Evolutionary conservation across 2,797 vertebrate genomes (phyloP).

Genomic region (Oryzias sinensis): DNA sequence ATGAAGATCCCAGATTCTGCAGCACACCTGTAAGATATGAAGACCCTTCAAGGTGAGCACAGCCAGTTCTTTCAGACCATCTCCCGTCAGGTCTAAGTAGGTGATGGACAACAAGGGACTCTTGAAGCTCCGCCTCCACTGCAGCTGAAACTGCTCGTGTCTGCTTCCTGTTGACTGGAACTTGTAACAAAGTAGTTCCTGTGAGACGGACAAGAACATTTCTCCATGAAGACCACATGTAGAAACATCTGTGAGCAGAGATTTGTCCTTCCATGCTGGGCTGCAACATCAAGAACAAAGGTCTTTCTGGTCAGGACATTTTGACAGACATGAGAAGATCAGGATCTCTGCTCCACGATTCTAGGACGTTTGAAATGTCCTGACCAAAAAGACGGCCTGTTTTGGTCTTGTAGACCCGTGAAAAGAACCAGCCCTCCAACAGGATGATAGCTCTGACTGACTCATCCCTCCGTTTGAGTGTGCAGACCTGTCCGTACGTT

Average conservation of each 20-base stretch:
- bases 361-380: too few relatives aligned
- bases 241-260: not conserved
- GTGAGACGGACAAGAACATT: conserved; percentile 12
- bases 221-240: not conserved
- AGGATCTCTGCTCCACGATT: too few relatives aligned
- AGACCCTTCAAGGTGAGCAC: conserved; percentile 89
- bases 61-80: conserved; percentile 85
- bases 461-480: too few relatives aligned
- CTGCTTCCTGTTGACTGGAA: conserved; percentile 53
- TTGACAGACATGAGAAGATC: too few relatives aligned
- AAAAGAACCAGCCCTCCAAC: too few relatives aligned
- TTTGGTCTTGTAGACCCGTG: too few relatives aligned
- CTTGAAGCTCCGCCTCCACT: conserved; percentile 87
- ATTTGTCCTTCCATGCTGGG: too few relatives aligned
- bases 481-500: conserved; percentile 88
- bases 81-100: conserved; percentile 86
- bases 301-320: too few relatives aligned
- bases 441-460: too few relatives aligned
- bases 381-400: too few relatives aligned
- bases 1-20: not conserved
- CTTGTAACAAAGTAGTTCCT: conserved; percentile 93
- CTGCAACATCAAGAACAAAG: too few relatives aligned
- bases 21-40: conserved; percentile 86
- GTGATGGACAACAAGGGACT: conserved; percentile 87
- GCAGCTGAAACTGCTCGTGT: conserved; percentile 72